Conservation (phyloP, 2,113 vertebrate species). For the Sylvietta virens region DNA sequence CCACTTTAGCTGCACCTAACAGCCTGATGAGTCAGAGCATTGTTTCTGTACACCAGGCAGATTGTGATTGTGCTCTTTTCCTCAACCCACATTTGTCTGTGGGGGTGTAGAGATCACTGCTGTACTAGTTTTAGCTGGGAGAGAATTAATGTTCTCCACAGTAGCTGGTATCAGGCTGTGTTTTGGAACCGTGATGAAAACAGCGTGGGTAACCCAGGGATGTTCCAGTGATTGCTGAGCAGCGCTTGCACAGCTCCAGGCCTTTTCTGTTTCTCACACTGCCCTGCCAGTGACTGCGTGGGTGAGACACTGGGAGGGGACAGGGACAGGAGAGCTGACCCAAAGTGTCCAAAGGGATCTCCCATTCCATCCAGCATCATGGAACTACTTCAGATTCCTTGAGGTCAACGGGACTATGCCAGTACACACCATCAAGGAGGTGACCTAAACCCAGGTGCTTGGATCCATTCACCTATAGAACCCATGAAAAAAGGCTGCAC, state of each 20-base stretch:
- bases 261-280: background rate
- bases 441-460: background rate
- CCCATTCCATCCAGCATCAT: background rate
- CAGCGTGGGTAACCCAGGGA: background rate
- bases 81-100: background rate
- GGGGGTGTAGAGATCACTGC: background rate
- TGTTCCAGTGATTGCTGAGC: background rate
- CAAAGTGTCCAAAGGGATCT: background rate
- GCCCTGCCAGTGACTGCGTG: background rate
- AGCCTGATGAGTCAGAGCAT: background rate
- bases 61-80: background rate
- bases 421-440: background rate
- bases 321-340: background rate
- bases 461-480: background rate
- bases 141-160: background rate
- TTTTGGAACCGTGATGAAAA: background rate
- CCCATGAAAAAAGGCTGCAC: slow-evolving; percentile 4
- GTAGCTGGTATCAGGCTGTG: background rate
- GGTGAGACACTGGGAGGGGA: background rate
- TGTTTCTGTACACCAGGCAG: background rate
- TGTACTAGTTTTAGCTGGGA: background rate
- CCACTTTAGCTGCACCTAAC: background rate
- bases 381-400: background rate
- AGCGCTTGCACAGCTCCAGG: background rate
- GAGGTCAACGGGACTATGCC: accelerated